Conservation (phyloP, 1,140 invertebrate species). For the Saccostrea glomerata region DNA sequence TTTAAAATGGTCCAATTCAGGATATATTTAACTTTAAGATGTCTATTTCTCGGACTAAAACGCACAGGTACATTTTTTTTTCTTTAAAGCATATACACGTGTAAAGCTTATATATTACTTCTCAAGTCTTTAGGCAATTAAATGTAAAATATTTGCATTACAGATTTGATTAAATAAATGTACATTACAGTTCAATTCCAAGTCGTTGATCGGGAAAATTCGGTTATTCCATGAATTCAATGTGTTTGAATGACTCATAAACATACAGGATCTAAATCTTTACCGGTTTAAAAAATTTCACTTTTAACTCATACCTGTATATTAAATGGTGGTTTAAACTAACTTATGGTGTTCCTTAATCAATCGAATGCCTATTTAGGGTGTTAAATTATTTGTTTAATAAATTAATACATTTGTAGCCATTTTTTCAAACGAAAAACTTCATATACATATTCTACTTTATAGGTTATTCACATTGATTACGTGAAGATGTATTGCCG, state of each 20-base stretch:
- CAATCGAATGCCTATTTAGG: too few species aligned
- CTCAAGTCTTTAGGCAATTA: background rate
- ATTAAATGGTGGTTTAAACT: background rate
- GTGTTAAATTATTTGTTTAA: too few species aligned
- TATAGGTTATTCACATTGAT: too few species aligned
- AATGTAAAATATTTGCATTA: background rate
- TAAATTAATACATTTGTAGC: too few species aligned
- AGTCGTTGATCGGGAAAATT: background rate
- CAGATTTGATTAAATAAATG: background rate
- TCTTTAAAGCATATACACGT: too few species aligned
- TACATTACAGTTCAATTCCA: background rate
- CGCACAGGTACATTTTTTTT: background rate
- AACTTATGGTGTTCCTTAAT: too few species aligned
- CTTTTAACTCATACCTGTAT: background rate
- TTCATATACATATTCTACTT: too few species aligned
- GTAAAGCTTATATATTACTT: background rate
- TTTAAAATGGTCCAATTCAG: background rate
- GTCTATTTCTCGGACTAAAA: background rate
- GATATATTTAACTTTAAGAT: background rate
- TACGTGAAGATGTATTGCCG: too few species aligned
- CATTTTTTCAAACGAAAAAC: too few species aligned
- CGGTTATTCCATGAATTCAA: background rate
- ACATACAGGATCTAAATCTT: background rate
- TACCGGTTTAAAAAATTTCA: too few species aligned
- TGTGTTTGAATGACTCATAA: background rate